phyloP scores from a whole-genome alignment of 2,888 invertebrate genomes.

The Sycophila texana region DNA sequence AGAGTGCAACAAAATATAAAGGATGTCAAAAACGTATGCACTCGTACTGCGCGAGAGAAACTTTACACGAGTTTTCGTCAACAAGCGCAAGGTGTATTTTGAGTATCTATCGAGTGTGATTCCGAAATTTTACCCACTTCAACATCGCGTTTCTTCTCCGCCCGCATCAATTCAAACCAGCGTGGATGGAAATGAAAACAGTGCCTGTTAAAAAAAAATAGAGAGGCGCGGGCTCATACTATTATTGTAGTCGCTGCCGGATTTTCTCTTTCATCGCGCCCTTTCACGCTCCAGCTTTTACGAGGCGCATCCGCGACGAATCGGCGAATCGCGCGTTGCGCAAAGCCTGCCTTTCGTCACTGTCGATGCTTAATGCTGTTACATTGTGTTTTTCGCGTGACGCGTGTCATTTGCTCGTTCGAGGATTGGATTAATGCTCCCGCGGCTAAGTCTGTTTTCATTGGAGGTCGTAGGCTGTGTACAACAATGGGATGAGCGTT shows the following conservation, averaged over 20 bases:
- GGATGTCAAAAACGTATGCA: no score
- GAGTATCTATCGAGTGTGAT: no score
- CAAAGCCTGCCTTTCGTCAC: slow-evolving; percentile 37
- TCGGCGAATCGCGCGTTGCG: slow-evolving; percentile 37
- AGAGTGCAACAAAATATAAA: no score
- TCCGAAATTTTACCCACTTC: no score
- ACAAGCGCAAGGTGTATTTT: no score
- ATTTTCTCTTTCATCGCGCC: slow-evolving; percentile 7
- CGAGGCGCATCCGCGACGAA: slow-evolving; percentile 1
- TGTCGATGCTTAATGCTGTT: background rate
- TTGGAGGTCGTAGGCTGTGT: slow-evolving; percentile 36
- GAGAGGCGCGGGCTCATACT: slow-evolving; percentile 7
- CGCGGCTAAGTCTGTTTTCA: slow-evolving; percentile 26
- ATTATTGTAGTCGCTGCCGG: slow-evolving; percentile 38
- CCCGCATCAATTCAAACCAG: slow-evolving; percentile 46
- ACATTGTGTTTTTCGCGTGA: slow-evolving; percentile 38
- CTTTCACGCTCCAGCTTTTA: slow-evolving; percentile 8
- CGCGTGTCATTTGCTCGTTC: slow-evolving; percentile 17
- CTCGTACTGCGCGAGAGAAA: no score
- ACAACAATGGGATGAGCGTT: slow-evolving; percentile 33
- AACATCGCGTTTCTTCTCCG: background rate
- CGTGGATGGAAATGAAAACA: slow-evolving; percentile 51
- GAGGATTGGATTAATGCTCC: slow-evolving; percentile 33
- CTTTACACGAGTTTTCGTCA: no score
- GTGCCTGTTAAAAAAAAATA: slow-evolving; percentile 49